A percentile compares a stretch with the other conserved stretches of the same genome.
Conservation (phyloP, 1,140 invertebrate genomes). For the Nasonia vitripennis region DNA sequence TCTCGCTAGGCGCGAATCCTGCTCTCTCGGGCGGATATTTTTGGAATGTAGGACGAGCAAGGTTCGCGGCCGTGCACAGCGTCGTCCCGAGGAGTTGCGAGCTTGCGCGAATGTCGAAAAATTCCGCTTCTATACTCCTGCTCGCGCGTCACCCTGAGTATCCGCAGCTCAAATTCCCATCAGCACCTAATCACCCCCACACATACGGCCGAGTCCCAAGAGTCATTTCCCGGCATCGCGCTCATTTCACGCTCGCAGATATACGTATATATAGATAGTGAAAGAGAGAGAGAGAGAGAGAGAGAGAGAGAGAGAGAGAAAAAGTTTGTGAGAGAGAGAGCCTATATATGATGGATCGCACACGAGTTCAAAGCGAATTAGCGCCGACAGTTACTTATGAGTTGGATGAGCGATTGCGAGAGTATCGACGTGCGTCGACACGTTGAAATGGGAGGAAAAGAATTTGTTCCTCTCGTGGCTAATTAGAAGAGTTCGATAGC, state of each 20-base stretch:
- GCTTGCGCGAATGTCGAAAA: not conserved
- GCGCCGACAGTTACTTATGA: conserved; percentile 20
- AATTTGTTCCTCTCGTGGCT: not conserved
- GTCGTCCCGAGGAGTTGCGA: not conserved
- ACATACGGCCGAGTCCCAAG: too few species aligned
- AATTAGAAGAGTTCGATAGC: not conserved
- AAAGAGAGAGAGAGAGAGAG: too few species aligned
- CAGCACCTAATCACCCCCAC: too few species aligned
- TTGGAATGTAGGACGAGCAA: conserved; percentile 54
- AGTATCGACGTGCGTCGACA: not conserved
- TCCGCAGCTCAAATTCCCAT: too few species aligned
- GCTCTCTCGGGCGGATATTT: conserved; percentile 45
- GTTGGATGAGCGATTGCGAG: conserved; percentile 12
- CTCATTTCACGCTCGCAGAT: too few species aligned
- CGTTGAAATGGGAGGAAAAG: not conserved
- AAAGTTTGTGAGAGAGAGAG: too few species aligned
- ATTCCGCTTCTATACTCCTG: too few species aligned
- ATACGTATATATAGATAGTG: too few species aligned
- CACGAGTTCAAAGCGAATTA: not conserved
- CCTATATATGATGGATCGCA: conserved; percentile 4
- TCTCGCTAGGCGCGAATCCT: conserved; percentile 41
- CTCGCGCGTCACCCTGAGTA: too few species aligned
- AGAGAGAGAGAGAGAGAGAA: too few species aligned
- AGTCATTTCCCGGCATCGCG: too few species aligned
- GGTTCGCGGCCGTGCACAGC: conserved; percentile 13